A percentile compares a stretch with the other conserved stretches of the same genome.
phyloP scores from a whole-genome alignment of 2,888 invertebrate species.

The Cephus sareptanus region DNA sequence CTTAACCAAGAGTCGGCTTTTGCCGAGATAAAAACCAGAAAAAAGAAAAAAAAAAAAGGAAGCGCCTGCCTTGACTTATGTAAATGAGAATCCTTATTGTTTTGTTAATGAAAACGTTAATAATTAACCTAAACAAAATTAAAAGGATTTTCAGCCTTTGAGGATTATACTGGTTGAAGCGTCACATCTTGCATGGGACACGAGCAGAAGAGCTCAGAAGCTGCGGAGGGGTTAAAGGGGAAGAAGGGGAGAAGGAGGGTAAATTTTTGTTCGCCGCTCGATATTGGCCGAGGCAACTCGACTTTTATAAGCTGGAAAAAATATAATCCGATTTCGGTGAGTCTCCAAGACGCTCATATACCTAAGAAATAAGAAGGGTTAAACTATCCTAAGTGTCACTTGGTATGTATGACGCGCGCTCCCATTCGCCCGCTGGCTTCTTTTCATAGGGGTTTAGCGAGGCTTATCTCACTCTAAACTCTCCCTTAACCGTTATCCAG shows the following conservation, averaged over 20 bases:
- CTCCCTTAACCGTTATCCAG: not conserved
- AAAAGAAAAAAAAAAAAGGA: not conserved
- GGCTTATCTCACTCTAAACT: not conserved
- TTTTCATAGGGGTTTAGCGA: not conserved
- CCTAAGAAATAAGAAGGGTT: conserved; percentile 21
- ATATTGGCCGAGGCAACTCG: not conserved
- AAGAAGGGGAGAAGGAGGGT: not conserved
- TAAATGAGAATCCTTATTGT: not conserved
- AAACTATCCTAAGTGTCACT: conserved; percentile 14
- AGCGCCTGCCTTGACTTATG: not conserved
- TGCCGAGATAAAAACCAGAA: too few relatives aligned
- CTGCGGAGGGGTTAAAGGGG: not conserved
- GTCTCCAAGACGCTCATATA: not conserved
- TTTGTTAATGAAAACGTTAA: not conserved
- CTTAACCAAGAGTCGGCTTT: conserved; percentile 1
- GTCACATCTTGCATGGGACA: not conserved
- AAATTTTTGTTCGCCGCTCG: conserved; percentile 10
- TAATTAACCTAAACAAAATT: not conserved
- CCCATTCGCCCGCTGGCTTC: not conserved
- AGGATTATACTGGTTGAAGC: not conserved
- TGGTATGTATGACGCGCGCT: conserved; percentile 10
- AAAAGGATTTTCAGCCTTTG: not conserved
- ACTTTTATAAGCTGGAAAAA: conserved; percentile 10
- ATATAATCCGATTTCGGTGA: conserved; percentile 20
- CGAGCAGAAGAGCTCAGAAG: not conserved